Base-by-base conservation (phyloP, 1,140 invertebrate species). In the Xylocopa sonorina region DNA sequence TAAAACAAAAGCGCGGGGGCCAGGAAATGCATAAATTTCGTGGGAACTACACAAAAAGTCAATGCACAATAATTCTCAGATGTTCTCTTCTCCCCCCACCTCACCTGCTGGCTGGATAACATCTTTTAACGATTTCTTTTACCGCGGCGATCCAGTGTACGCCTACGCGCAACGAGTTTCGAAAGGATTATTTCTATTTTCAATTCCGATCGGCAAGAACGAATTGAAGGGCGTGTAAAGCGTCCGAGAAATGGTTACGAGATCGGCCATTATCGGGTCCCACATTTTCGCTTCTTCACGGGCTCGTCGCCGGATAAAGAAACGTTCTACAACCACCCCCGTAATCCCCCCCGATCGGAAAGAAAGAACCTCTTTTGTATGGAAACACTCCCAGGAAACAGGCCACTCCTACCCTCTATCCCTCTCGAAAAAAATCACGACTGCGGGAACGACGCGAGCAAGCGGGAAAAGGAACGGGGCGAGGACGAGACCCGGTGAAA, bases 181-280 rank as follows among this genome's bases (percentile, higher is more conserved):
- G 9, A 24, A n/a, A 55, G 27, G 16, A 27, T 18, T 55, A 14
- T 29, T 7, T 29, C 5, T 3, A 16, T 0, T 57, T 57, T 57
- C 4, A 4, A 4, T 34, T n/a, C 32, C 0, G 4, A 3, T 9
- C 14, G 7, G 34, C 1, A 2, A 16, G 24, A 1, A 7, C 0
- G 18, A 62, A 18, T 58, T 21, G 9, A 5, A 32, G 24, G n/a
- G 7, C n/a, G 38, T 21, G 12, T 24, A 7, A 1, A 12, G 6
- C 18, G 9, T 34, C n/a, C 18, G n/a, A 7, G 7, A 38, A 38
- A 24, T 38, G 2, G 58, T 62, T 18, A 18, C 14, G 27, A 18
- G 0, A 27, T 3, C n/a, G 12, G 7, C n/a, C 5, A 29, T 57
- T 57, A 55, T 18, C 27, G 14, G 18, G 24, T 18, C 24, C 12